Percentiles rank a stretch among this genome's conserved stretches.
Evolutionary conservation across 2,113 vertebrate species (phyloP).

Genomic region (Myodes glareolus): DNA sequence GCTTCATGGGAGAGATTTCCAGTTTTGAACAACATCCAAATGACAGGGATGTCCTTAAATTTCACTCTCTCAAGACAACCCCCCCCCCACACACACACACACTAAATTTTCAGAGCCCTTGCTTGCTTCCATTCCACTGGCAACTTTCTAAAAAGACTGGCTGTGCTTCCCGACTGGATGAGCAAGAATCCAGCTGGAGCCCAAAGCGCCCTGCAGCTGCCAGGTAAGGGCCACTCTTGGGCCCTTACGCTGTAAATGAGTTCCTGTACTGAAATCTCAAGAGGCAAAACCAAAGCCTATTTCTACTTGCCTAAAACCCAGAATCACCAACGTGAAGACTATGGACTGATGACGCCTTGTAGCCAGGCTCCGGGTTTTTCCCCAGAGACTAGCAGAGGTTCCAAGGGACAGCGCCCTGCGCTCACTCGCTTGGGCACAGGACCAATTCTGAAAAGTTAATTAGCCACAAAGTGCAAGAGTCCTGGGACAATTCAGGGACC

Average conservation of each 20-base stretch:
- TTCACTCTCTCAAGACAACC: not conserved
- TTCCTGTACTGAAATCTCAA: not conserved
- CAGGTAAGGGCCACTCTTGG: not conserved
- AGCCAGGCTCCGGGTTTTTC: not conserved
- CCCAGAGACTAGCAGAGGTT: not conserved
- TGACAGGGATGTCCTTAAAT: not conserved
- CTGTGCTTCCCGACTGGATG: not conserved
- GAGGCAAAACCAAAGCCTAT: not conserved
- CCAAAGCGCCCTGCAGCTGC: not conserved
- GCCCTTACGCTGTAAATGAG: not conserved
- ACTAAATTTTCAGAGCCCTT: not conserved
- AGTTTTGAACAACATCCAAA: not conserved
- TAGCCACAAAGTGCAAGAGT: not conserved
- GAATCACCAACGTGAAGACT: not conserved
- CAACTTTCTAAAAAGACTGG: not conserved
- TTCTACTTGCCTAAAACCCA: not conserved
- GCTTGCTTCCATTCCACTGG: not conserved
- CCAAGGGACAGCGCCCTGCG: not conserved
- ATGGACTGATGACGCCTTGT: not conserved
- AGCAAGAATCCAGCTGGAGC: too few relatives aligned
- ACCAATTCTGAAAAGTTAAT: conserved; percentile 17
- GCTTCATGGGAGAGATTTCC: not conserved
- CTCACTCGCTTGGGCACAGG: not conserved
- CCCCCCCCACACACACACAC: not conserved
- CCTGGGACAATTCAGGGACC: not conserved